Conservation (phyloP, 1,140 invertebrate species). For the Anthonomus grandis region DNA sequence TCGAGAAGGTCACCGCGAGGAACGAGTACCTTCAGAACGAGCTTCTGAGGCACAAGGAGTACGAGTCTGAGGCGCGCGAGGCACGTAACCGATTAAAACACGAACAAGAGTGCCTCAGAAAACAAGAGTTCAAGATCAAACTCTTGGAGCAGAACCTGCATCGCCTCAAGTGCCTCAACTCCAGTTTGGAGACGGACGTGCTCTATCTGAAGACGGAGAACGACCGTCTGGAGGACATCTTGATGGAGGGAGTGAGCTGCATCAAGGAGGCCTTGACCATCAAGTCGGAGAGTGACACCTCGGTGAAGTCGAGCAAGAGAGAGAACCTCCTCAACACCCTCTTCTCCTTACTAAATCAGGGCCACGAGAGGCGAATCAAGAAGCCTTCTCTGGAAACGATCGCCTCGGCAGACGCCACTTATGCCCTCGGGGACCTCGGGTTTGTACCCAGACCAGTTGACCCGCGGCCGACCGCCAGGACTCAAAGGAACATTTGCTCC, state of each 20-base stretch:
- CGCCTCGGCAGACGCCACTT: constrained; percentile 33
- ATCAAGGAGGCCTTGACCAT: constrained; percentile 58
- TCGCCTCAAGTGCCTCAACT: constrained; percentile 40
- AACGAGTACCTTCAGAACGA: constrained; percentile 53
- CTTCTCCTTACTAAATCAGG: constrained; percentile 53
- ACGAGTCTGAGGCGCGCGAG: constrained; percentile 53
- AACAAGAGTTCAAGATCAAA: constrained; percentile 51
- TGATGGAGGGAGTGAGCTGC: constrained; percentile 57
- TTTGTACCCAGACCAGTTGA: constrained; percentile 42
- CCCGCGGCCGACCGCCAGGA: constrained; percentile 30
- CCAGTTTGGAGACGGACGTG: constrained; percentile 48
- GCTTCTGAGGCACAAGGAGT: constrained; percentile 54
- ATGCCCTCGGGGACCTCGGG: constrained; percentile 41
- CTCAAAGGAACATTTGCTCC: constrained; percentile 28
- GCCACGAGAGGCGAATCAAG: constrained; percentile 51
- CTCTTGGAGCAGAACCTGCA: constrained; percentile 60
- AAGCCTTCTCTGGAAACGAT: constrained; percentile 39
- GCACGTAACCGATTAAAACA: constrained; percentile 47
- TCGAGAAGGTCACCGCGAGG: constrained; percentile 47
- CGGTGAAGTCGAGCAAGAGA: constrained; percentile 32
- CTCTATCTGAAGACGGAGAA: constrained; percentile 54
- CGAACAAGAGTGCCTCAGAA: constrained; percentile 48
- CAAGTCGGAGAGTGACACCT: constrained; percentile 34
- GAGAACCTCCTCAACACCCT: constrained; percentile 55
- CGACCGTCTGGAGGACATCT: constrained; percentile 53